Percentiles rank a stretch among this genome's conserved stretches.
Evolutionary conservation across 2,797 vertebrate genomes (phyloP).

Genomic region (Clamator glandarius): DNA sequence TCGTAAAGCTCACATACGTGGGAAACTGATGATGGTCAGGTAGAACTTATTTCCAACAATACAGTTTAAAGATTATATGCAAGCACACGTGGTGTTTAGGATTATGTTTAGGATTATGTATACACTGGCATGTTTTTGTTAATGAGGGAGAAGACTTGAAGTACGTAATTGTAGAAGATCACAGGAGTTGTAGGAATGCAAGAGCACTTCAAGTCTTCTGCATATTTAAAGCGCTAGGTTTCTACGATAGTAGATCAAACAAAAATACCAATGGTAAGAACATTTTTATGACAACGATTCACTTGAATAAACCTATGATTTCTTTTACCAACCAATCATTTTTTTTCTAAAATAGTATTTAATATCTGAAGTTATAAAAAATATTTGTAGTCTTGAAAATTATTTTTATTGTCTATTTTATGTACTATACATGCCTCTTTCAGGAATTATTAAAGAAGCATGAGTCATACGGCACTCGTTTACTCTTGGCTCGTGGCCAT

Average conservation of each 20-base stretch:
- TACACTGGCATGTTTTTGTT: not conserved
- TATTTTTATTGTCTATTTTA: slow-evolving; percentile 76
- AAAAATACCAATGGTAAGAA: slow-evolving; percentile 68
- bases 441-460: slow-evolving; percentile 75
- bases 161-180: slow-evolving; percentile 38
- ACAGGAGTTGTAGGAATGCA: slow-evolving; percentile 43
- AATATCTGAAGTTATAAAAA: slow-evolving; percentile 82
- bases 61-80: not conserved
- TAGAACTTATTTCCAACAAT: not conserved
- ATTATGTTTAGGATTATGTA: not conserved
- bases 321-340: slow-evolving; percentile 67
- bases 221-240: slow-evolving; percentile 50
- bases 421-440: slow-evolving; percentile 73
- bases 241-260: slow-evolving; percentile 63
- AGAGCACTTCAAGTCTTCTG: slow-evolving; percentile 55
- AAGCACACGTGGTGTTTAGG: not conserved
- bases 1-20: not conserved
- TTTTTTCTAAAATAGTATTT: slow-evolving; percentile 78
- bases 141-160: slow-evolving; percentile 46
- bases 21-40: not conserved
- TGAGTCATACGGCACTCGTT: slow-evolving; percentile 65
- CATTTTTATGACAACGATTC: slow-evolving; percentile 66
- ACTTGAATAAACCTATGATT: slow-evolving; percentile 63
- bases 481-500: slow-evolving; percentile 58
- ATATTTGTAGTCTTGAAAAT: slow-evolving; percentile 81